Evolutionary conservation across 2,113 vertebrate genomes (phyloP).

Genomic region (Gopherus evgoodei): DNA sequence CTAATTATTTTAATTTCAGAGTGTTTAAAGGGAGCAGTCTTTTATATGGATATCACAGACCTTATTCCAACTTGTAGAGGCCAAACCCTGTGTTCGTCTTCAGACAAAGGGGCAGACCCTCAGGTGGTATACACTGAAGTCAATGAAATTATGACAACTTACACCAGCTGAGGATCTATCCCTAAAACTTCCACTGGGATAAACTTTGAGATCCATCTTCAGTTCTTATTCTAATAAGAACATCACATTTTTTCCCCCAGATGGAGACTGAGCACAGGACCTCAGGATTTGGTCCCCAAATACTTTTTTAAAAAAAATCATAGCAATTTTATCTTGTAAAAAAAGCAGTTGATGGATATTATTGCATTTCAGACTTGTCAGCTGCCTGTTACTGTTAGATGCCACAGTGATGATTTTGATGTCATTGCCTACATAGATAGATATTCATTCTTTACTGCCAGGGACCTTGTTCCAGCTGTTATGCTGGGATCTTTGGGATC

Average conservation of each 20-base stretch:
- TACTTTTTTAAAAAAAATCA: not conserved
- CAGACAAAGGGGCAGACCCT: not conserved
- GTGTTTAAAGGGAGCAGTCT: not conserved
- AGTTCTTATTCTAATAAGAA: constrained; percentile 27
- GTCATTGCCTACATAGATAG: not conserved
- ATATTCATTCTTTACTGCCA: not conserved
- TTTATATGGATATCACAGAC: not conserved
- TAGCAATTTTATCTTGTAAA: not conserved
- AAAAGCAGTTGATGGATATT: not conserved
- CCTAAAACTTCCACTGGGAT: not conserved
- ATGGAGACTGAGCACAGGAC: not conserved
- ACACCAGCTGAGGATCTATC: not conserved
- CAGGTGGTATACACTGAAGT: not conserved
- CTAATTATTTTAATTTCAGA: not conserved
- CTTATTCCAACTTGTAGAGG: not conserved
- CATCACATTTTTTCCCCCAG: not conserved
- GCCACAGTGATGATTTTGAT: not conserved
- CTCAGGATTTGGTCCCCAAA: constrained; percentile 5
- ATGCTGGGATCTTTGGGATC: not conserved
- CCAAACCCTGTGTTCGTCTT: not conserved
- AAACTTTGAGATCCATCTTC: not conserved
- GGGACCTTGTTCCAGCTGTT: not conserved
- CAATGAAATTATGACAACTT: not conserved
- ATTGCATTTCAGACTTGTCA: not conserved
- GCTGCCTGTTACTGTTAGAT: not conserved